A percentile compares a stretch with the other conserved stretches of the same genome.
phyloP scores from a whole-genome alignment of 2,797 vertebrate species.

The Epinephelus coioides region DNA sequence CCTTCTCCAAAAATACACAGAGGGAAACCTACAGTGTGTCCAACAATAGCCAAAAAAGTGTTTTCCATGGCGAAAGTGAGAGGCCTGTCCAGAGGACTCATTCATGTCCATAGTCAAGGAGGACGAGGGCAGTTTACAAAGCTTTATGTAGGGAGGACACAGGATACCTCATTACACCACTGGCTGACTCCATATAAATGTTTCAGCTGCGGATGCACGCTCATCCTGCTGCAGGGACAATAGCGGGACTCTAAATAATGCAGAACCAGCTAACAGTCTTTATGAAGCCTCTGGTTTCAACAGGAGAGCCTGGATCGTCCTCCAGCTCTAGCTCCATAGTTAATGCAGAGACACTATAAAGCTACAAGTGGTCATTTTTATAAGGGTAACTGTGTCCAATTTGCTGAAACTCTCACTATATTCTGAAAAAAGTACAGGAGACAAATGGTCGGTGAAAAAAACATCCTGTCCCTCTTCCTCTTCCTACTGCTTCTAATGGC shows the following conservation, averaged over 20 bases:
- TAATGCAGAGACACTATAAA: not conserved
- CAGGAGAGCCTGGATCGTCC: conserved; percentile 9
- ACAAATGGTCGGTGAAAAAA: too few relatives aligned
- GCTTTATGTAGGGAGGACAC: conserved; percentile 53
- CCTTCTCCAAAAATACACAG: conserved; percentile 28
- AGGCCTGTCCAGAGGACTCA: conserved; percentile 20
- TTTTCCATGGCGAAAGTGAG: conserved; percentile 52
- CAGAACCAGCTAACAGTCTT: conserved; percentile 59
- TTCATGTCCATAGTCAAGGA: conserved; percentile 31
- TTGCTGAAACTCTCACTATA: too few relatives aligned
- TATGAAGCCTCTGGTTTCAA: conserved; percentile 72
- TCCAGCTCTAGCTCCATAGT: not conserved
- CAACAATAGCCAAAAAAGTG: conserved; percentile 23
- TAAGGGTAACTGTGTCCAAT: too few relatives aligned
- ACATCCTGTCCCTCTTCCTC: too few relatives aligned
- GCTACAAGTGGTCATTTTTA: too few relatives aligned
- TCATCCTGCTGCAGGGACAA: conserved; percentile 54
- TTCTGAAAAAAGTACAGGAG: too few relatives aligned
- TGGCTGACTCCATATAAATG: conserved; percentile 72
- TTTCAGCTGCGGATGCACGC: conserved; percentile 70
- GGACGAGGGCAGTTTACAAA: conserved; percentile 35
- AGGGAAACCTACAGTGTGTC: conserved; percentile 3
- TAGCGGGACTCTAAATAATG: conserved; percentile 68
- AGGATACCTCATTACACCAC: conserved; percentile 79
- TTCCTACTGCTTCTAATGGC: too few relatives aligned